phyloP scores from a whole-genome alignment of 2,797 vertebrate genomes.

The Phaenicophaeus curvirostris region DNA sequence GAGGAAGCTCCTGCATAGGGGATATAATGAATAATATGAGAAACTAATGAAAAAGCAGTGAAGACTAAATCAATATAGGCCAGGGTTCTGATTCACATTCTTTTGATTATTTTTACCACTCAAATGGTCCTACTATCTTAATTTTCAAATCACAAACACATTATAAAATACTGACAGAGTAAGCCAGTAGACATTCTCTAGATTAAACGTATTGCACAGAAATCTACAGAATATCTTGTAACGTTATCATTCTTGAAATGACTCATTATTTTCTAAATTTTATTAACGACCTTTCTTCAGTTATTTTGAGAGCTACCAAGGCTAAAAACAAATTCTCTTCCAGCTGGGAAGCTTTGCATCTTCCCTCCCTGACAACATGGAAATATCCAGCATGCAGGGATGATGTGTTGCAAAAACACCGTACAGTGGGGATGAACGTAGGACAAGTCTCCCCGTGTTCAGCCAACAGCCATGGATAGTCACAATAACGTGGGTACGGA shows the following conservation, averaged over 20 bases:
- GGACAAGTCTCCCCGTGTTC: neutral
- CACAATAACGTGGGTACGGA: neutral
- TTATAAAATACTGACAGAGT: neutral
- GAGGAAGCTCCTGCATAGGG: conserved; percentile 87
- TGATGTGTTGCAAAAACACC: neutral
- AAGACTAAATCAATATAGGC: neutral
- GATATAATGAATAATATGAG: neutral
- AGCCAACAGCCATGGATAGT: neutral
- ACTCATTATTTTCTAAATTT: neutral
- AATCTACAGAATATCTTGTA: neutral
- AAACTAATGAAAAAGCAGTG: neutral
- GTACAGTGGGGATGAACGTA: neutral
- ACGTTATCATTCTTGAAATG: neutral
- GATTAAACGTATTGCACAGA: neutral
- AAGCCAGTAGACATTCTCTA: neutral
- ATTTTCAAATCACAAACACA: neutral
- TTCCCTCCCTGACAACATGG: neutral
- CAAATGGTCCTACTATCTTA: neutral
- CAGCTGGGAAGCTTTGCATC: neutral
- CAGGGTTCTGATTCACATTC: neutral
- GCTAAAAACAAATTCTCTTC: neutral
- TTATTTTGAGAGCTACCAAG: neutral
- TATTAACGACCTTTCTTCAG: neutral
- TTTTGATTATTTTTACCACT: neutral
- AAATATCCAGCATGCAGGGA: neutral